Conservation (phyloP, 2,888 invertebrate species). For the Loripinus fragilis region DNA sequence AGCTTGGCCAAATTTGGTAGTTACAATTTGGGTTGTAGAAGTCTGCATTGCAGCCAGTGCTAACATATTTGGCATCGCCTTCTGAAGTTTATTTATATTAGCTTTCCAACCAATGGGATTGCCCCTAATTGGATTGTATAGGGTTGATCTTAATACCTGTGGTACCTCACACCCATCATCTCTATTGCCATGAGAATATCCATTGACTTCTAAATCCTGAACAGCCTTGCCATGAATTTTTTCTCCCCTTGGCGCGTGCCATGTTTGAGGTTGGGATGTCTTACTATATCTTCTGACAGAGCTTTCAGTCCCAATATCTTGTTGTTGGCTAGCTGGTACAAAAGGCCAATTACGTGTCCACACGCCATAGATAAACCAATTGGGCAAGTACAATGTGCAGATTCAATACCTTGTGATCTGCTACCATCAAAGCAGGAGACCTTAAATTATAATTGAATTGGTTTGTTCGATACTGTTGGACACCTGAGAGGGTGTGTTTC, state of each 20-base stretch:
- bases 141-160: neutral
- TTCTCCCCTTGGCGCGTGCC: neutral
- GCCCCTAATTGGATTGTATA: neutral
- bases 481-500: neutral
- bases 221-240: neutral
- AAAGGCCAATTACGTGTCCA: neutral
- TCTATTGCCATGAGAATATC: neutral
- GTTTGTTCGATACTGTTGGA: neutral
- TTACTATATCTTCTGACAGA: too few species aligned
- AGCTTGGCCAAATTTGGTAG: neutral
- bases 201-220: neutral
- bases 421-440: neutral
- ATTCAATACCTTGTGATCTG: neutral
- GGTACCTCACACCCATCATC: neutral
- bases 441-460: too few species aligned
- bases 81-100: neutral
- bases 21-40: neutral
- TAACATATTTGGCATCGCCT: neutral
- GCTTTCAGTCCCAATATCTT: neutral
- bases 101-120: too few species aligned
- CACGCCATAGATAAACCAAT: neutral
- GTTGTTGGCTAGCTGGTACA: conserved; percentile 2
- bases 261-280: too few species aligned
- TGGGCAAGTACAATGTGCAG: neutral
- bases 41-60: neutral